Conservation (phyloP, 1,140 invertebrate genomes). For the Portunus trituberculatus region DNA sequence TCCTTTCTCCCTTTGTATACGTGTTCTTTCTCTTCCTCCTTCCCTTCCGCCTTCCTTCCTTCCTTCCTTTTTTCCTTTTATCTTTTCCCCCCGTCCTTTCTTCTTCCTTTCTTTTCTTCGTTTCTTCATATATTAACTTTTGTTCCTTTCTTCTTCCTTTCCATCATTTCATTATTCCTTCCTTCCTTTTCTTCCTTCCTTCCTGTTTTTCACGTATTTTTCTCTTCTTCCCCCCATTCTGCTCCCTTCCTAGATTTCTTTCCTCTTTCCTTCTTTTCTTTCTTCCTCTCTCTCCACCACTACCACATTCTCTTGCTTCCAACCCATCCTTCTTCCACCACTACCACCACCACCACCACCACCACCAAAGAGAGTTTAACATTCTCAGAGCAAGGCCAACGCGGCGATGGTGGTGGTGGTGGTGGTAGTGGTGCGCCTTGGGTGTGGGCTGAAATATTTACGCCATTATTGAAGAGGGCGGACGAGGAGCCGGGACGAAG, state of each 20-base stretch:
- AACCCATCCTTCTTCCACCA: background rate
- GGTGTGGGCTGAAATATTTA: conserved; percentile 22
- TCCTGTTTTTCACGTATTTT: too few relatives aligned
- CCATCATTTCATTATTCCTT: too few relatives aligned
- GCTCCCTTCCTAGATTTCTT: too few relatives aligned
- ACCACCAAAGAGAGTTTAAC: background rate
- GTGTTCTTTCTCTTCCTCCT: background rate
- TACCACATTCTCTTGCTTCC: background rate
- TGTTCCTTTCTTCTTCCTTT: too few relatives aligned
- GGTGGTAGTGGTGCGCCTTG: background rate
- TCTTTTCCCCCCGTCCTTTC: background rate
- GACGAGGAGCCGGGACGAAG: background rate
- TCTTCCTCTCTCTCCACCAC: background rate
- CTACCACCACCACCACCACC: background rate
- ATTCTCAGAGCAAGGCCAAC: background rate
- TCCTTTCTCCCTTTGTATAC: background rate
- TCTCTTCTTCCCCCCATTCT: too few relatives aligned
- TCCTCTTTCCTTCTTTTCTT: too few relatives aligned
- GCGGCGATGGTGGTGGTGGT: too few relatives aligned
- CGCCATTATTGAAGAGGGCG: background rate
- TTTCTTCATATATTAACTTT: too few relatives aligned
- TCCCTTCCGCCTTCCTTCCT: background rate
- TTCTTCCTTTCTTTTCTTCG: background rate
- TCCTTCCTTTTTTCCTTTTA: background rate
- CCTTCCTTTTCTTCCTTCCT: too few relatives aligned